Percentiles rank a stretch among this genome's conserved stretches.
Conservation (phyloP, 2,797 vertebrate species). For the Tokudaia tokunoshimensis region DNA sequence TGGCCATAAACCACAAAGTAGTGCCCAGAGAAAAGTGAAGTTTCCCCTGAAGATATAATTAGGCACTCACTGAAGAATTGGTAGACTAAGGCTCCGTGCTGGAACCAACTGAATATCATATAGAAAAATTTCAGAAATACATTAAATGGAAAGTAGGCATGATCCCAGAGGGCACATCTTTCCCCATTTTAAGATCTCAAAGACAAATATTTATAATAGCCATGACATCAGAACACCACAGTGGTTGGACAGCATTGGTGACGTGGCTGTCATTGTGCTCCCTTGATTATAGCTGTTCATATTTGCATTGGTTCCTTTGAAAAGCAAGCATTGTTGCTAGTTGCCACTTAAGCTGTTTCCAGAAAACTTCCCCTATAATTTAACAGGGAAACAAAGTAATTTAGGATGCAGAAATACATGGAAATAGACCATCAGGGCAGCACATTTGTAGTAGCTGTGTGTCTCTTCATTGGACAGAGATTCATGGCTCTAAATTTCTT, state of each 20-base stretch:
- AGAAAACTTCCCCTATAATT: conserved; percentile 13
- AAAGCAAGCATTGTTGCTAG: neutral
- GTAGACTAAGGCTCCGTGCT: neutral
- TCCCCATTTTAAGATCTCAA: neutral
- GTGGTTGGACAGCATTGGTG: neutral
- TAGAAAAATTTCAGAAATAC: neutral
- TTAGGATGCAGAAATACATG: neutral
- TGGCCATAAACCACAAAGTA: neutral
- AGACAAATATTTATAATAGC: neutral
- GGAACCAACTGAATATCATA: neutral
- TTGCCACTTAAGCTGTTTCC: conserved; percentile 32
- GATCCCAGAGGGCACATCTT: neutral
- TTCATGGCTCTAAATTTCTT: neutral
- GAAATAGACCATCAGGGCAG: neutral
- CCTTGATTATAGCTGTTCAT: neutral
- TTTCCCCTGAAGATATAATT: neutral
- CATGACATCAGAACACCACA: neutral
- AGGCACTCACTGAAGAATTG: neutral
- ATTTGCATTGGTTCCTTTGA: neutral
- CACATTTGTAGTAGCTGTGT: neutral
- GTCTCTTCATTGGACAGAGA: conserved; percentile 12
- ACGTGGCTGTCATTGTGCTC: neutral
- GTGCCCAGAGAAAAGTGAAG: neutral
- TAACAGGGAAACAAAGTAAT: conserved; percentile 36
- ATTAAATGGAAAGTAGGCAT: neutral